Evolutionary conservation across 1,140 invertebrate species (phyloP), one percentile per base, ranked within the genome.

Genomic region (Forficula auricularia): DNA sequence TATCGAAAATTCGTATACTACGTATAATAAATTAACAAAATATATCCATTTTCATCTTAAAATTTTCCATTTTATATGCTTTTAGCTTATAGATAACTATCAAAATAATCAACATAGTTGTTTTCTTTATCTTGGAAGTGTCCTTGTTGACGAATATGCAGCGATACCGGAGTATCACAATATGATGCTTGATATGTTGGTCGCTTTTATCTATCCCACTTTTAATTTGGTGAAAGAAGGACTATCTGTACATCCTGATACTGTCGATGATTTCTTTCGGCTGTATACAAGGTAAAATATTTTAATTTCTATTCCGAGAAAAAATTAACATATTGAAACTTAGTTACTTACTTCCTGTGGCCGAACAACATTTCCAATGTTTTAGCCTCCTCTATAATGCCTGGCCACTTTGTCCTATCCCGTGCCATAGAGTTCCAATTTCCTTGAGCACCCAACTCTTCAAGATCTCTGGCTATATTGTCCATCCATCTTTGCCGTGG

Each of bases 181-280:
- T 15, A 80, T 79, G 9, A 64, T 96, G 2, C 57, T 94, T 22
- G 71, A 77, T 48, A 91, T 97, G 86, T 62, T 96, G 49, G 71
- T 84, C 63, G 83, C 80, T 32, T 80, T 94, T 54, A 76, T 90
- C 53, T 71, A 72, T 42, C 82, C 85, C 34, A 86, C 91, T 30
- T 89, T 96, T 59, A 64, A 68, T 35, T 66, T 95, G 38, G 77
- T 86, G 57, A 72, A 72, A 53, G 63, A 68, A 42, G 84, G 85
- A 1, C 62, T 97, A 7, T 70, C 77, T 44, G 81, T 94, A 60
- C 82, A 97, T 69, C 92, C 95, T 0, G 94, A 98, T 52, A 98
- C 91, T 0, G 88, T 98, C 1, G 95, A 98, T 59, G 95, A 98
- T 59, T 75, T 97, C 43, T 98, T 96, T 59, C 67, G 92, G 36